These are phyloP conservation scores for Lichenostomus cassidix DNA, from an alignment of 2,113 vertebrate genomes.

Conservation along the genomic window DNA sequence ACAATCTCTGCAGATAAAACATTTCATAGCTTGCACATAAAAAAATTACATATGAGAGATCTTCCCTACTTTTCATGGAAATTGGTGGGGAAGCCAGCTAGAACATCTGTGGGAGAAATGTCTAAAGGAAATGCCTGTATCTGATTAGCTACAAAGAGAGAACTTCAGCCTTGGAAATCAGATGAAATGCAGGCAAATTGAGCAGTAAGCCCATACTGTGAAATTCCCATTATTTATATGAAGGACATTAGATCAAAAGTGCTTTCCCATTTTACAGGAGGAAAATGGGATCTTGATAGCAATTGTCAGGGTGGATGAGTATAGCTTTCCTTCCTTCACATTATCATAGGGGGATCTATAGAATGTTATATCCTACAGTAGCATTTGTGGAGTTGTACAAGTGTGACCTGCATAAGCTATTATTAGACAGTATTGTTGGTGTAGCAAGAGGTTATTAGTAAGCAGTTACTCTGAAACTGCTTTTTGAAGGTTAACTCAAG, in stretches of 20 bases:
- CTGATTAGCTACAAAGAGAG: neutral
- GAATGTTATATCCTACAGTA: neutral
- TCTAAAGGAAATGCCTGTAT: neutral
- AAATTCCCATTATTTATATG: neutral
- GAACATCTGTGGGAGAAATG: neutral
- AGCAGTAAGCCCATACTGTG: neutral
- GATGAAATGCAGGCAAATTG: neutral
- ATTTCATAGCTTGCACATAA: neutral
- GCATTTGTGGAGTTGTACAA: neutral
- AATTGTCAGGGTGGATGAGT: neutral
- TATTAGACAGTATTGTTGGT: neutral
- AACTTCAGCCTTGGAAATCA: neutral
- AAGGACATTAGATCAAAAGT: neutral
- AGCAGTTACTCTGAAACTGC: neutral
- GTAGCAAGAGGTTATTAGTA: neutral
- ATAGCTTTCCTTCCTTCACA: neutral
- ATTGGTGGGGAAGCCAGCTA: neutral
- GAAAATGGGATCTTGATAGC: neutral
- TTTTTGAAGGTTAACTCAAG: conserved; percentile 3
- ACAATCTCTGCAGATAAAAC: neutral
- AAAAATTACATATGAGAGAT: neutral
- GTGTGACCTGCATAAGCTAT: neutral
- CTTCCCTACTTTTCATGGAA: neutral
- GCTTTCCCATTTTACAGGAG: neutral
- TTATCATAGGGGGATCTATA: neutral